Conservation (phyloP, 2,113 vertebrate species). For the Stomatorhinus ivindoensis region DNA sequence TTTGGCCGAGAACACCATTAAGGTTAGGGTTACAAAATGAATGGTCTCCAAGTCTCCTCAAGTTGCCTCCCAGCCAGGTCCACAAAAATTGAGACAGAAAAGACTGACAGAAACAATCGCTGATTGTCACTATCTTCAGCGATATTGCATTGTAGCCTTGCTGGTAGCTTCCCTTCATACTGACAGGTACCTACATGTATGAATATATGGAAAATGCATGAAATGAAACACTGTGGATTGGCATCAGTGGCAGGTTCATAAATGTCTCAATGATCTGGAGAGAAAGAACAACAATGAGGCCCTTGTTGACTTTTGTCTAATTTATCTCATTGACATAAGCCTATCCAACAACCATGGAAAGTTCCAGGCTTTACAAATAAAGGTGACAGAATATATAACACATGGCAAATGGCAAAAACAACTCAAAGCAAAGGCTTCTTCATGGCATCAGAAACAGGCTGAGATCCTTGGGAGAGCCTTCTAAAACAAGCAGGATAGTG, state of each 20-base stretch:
- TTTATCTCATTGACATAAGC: not conserved
- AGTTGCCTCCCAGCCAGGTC: not conserved
- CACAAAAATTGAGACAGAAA: not conserved
- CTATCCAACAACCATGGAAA: not conserved
- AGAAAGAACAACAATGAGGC: not conserved
- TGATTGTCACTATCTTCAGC: not conserved
- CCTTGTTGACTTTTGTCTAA: not conserved
- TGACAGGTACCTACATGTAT: not conserved
- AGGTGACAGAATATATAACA: not conserved
- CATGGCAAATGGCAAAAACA: not conserved
- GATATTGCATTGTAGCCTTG: not conserved
- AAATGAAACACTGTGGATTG: not conserved
- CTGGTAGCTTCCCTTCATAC: not conserved
- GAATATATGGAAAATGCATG: not conserved
- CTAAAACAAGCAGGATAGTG: not conserved
- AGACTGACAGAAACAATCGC: not conserved
- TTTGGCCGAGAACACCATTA: not conserved
- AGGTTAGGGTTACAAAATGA: not conserved
- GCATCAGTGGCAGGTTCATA: not conserved
- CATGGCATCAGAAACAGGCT: not conserved
- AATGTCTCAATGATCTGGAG: not conserved
- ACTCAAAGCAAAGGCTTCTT: not conserved
- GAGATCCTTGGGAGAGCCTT: not conserved
- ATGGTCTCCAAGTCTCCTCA: not conserved
- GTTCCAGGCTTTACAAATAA: not conserved